These are phyloP conservation scores for Carabus problematicus DNA, from an alignment of 2,888 invertebrate genomes.

Conservation along the genomic window DNA sequence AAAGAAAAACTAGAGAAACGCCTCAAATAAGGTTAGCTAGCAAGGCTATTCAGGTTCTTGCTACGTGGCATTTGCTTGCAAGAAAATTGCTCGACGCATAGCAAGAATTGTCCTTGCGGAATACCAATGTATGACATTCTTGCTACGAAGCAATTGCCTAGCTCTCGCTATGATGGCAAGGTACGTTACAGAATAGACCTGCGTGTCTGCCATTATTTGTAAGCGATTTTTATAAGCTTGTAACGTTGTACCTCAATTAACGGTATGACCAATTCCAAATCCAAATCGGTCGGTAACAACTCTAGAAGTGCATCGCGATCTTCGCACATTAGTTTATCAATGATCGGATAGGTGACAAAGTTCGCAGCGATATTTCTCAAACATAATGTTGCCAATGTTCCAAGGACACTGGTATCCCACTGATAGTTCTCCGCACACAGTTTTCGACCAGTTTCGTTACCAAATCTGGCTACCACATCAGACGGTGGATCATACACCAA, in stretches of 20 bases:
- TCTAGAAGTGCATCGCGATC: constrained; percentile 68
- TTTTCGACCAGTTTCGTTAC: constrained; percentile 58
- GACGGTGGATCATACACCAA: constrained; percentile 59
- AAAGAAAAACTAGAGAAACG: neutral
- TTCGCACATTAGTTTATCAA: constrained; percentile 64
- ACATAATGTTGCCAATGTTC: constrained; percentile 59
- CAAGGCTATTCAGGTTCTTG: too few species aligned
- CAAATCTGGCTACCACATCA: constrained; percentile 51
- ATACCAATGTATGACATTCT: neutral
- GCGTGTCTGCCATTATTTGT: too few species aligned
- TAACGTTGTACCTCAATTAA: constrained; percentile 64
- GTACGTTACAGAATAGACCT: too few species aligned
- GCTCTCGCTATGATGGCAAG: neutral
- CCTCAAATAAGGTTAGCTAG: neutral
- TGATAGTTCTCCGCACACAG: constrained; percentile 63
- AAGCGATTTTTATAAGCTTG: too few species aligned
- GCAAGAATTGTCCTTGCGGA: too few species aligned
- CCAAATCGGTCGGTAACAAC: constrained; percentile 66
- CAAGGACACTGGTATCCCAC: constrained; percentile 58
- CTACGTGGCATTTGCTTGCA: too few species aligned
- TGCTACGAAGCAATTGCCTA: too few species aligned
- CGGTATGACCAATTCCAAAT: constrained; percentile 64
- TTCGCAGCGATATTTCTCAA: constrained; percentile 61
- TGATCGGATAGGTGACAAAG: constrained; percentile 64
- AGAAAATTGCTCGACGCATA: too few species aligned